phyloP scores from a whole-genome alignment of 1,140 invertebrate species.

The Uloborus diversus region DNA sequence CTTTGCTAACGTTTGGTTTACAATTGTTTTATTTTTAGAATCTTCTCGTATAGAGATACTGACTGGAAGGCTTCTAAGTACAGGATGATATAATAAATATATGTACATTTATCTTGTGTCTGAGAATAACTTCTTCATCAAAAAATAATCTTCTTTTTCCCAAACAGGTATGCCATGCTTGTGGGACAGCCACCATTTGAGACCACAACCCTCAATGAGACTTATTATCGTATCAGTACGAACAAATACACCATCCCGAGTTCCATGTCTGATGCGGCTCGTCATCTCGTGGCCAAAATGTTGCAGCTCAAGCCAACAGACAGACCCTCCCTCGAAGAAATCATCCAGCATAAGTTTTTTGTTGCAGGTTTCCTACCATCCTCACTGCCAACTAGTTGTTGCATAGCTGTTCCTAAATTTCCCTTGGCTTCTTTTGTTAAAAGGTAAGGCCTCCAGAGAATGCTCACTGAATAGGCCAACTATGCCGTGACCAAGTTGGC shows the following conservation, averaged over 20 bases:
- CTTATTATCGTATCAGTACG: slow-evolving; percentile 89
- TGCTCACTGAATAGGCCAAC: too few relatives aligned
- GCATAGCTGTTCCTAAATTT: slow-evolving; percentile 57
- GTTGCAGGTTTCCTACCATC: slow-evolving; percentile 64
- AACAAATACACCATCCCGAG: slow-evolving; percentile 90
- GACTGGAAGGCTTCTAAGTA: too few relatives aligned
- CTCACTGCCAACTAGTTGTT: slow-evolving; percentile 58
- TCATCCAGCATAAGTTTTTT: slow-evolving; percentile 81
- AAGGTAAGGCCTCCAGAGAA: too few relatives aligned
- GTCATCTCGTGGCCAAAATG: slow-evolving; percentile 83
- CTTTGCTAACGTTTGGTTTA: too few relatives aligned
- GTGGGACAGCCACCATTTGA: slow-evolving; percentile 97
- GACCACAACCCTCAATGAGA: slow-evolving; percentile 83
- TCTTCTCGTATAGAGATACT: too few relatives aligned
- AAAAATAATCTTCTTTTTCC: neutral
- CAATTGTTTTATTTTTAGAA: too few relatives aligned
- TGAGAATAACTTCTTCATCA: too few relatives aligned
- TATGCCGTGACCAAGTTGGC: too few relatives aligned
- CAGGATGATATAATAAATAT: too few relatives aligned
- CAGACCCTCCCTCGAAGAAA: slow-evolving; percentile 79
- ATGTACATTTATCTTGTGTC: too few relatives aligned
- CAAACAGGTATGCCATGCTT: slow-evolving; percentile 81
- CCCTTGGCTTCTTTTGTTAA: slow-evolving; percentile 21
- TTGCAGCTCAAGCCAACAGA: slow-evolving; percentile 83
- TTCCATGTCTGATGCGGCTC: slow-evolving; percentile 75